A percentile compares a stretch with the other conserved stretches of the same genome.
These are phyloP conservation scores for Picathartes gymnocephalus DNA, from an alignment of 2,113 vertebrate species.

Conservation along the genomic window DNA sequence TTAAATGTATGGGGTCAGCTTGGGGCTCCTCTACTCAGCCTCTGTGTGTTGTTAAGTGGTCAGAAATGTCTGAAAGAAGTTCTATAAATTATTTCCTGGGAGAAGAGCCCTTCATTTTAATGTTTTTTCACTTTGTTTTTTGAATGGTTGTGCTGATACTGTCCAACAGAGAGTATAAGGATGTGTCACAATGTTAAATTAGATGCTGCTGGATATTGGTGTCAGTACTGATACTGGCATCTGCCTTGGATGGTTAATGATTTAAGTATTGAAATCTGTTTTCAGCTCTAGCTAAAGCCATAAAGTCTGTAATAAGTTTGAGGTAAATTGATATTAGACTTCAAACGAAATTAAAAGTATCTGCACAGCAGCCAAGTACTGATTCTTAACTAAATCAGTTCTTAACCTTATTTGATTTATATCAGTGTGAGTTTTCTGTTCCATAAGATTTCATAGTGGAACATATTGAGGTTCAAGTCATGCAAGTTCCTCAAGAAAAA, in stretches of 20 bases:
- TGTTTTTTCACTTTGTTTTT: not conserved
- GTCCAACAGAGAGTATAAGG: not conserved
- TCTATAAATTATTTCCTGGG: not conserved
- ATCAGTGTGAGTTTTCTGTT: not conserved
- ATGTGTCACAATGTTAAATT: not conserved
- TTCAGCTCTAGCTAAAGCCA: not conserved
- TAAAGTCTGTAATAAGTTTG: not conserved
- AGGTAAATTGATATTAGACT: not conserved
- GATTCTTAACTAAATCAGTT: conserved; percentile 10
- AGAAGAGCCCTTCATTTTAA: not conserved
- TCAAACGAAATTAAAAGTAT: not conserved
- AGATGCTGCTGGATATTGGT: not conserved
- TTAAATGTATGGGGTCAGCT: not conserved
- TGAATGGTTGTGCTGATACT: not conserved
- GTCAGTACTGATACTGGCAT: not conserved
- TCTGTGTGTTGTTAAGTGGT: not conserved
- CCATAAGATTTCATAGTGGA: not conserved
- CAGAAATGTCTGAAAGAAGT: not conserved
- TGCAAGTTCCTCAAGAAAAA: not conserved
- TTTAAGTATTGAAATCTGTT: not conserved
- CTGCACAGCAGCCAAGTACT: not conserved
- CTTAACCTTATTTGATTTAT: conserved; percentile 1
- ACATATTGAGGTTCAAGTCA: not conserved
- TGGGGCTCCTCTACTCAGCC: not conserved
- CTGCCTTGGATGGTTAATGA: not conserved